These are phyloP conservation scores for Babyrousa celebensis DNA, from an alignment of 2,797 vertebrate genomes.

Conservation along the genomic window DNA sequence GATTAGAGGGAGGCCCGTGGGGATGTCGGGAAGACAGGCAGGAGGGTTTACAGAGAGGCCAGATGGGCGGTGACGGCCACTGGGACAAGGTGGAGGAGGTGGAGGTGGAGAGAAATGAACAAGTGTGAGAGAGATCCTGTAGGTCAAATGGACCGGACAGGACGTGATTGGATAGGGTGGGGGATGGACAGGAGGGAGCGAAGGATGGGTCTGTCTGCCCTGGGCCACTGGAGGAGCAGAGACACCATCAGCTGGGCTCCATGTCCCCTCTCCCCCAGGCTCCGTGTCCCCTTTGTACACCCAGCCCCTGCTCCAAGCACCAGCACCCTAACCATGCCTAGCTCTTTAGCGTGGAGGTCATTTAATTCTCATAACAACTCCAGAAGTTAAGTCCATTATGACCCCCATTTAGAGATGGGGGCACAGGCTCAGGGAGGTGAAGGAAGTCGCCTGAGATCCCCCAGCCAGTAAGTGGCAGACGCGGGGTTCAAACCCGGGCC, in stretches of 20 bases:
- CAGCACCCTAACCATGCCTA: neutral
- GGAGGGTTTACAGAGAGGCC: neutral
- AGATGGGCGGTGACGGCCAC: neutral
- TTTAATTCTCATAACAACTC: neutral
- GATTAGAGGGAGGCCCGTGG: neutral
- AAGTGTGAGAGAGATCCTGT: neutral
- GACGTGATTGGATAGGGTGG: rapidly evolving
- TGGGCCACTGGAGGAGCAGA: neutral
- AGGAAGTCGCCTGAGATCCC: neutral
- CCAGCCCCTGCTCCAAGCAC: too few relatives aligned
- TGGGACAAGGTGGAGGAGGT: too few relatives aligned
- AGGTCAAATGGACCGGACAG: neutral
- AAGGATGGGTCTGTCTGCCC: neutral
- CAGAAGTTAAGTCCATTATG: neutral
- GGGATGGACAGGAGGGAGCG: neutral
- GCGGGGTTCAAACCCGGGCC: neutral
- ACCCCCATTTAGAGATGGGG: neutral
- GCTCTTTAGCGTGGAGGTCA: neutral
- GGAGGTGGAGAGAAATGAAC: neutral
- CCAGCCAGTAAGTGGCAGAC: neutral
- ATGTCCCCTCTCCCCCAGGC: too few relatives aligned
- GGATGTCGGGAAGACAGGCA: neutral
- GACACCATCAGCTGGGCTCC: neutral
- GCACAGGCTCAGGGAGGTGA: neutral
- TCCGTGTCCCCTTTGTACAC: neutral